A percentile compares a stretch with the other conserved stretches of the same genome.
Evolutionary conservation across 2,113 vertebrate species (phyloP).

Genomic region (Dolichallabes microphthalmus): DNA sequence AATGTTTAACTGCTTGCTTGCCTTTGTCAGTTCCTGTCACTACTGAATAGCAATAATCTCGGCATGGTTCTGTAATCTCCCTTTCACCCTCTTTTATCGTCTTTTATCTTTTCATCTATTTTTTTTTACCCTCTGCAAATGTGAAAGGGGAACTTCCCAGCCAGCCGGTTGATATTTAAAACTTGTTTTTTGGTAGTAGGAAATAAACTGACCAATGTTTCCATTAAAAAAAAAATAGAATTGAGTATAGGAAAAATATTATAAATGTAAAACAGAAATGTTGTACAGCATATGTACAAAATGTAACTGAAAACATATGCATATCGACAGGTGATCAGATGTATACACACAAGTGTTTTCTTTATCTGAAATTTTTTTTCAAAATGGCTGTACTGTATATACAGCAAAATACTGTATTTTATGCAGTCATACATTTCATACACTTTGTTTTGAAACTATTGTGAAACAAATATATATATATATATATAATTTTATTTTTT

Average conservation of each 20-base stretch:
- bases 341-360: background rate
- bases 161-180: slow-evolving; percentile 81
- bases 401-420: background rate
- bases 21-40: slow-evolving; percentile 36
- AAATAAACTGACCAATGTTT: slow-evolving; percentile 62
- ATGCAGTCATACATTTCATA: background rate
- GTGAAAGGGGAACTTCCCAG: slow-evolving; percentile 75
- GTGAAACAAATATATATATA: too few relatives aligned
- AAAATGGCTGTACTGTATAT: background rate
- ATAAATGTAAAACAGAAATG: background rate
- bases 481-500: too few relatives aligned
- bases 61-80: slow-evolving; percentile 51
- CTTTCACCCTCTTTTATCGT: slow-evolving; percentile 24
- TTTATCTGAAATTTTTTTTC: background rate
- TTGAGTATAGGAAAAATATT: background rate
- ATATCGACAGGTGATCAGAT: background rate
- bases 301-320: background rate
- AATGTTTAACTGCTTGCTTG: slow-evolving; percentile 13
- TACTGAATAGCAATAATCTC: slow-evolving; percentile 51
- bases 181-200: slow-evolving; percentile 52
- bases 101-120: slow-evolving; percentile 19
- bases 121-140: slow-evolving; percentile 45
- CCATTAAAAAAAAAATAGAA: background rate
- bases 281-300: background rate
- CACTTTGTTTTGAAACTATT: background rate